phyloP scores from a whole-genome alignment of 2,113 vertebrate species.

The Serinus canaria region DNA sequence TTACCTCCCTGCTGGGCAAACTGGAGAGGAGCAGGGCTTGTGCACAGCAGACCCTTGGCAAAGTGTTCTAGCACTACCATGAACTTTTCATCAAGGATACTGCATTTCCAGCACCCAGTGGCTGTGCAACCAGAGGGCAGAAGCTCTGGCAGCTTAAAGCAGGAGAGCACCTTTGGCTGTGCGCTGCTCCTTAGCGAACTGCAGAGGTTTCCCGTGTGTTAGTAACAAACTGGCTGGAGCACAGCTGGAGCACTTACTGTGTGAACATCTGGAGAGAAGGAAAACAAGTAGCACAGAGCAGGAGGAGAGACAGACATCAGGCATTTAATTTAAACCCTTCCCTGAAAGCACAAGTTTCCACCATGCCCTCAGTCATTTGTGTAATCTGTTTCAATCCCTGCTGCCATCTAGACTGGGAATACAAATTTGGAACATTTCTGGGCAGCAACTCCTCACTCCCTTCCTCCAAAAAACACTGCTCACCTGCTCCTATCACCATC shows the following conservation, averaged over 20 bases:
- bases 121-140: background rate
- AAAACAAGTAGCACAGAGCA: background rate
- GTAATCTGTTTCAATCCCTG: fast-evolving
- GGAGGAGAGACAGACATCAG: background rate
- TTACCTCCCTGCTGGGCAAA: background rate
- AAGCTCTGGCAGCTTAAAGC: background rate
- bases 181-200: background rate
- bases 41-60: background rate
- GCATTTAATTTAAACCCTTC: background rate
- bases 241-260: fast-evolving
- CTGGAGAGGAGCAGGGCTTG: background rate
- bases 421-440: background rate
- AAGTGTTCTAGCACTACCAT: background rate
- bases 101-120: background rate
- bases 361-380: background rate
- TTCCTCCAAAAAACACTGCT: fast-evolving
- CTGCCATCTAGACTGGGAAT: background rate
- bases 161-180: background rate
- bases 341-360: background rate
- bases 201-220: background rate
- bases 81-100: background rate
- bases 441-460: background rate
- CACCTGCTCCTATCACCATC: background rate
- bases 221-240: background rate
- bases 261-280: background rate